phyloP scores from a whole-genome alignment of 2,888 invertebrate species.

The Lomographa bimaculata region DNA sequence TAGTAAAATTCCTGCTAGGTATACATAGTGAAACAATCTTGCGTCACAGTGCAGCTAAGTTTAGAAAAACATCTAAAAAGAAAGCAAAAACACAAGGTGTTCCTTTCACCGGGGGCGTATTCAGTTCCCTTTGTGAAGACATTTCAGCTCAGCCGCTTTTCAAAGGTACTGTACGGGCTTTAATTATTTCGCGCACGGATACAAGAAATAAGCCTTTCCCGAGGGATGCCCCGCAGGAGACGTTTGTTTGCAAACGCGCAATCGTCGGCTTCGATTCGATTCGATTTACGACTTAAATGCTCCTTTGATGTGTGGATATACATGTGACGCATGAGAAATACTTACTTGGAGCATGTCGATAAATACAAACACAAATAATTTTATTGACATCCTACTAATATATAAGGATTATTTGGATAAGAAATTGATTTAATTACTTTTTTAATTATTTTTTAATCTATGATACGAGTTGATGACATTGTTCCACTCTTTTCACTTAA shows the following conservation, averaged over 20 bases:
- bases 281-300: conserved; percentile 26
- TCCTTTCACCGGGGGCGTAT: conserved; percentile 62
- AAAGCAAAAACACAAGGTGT: conserved; percentile 30
- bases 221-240: conserved; percentile 41
- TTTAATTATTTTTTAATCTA: too few species aligned
- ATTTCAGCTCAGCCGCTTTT: conserved; percentile 52
- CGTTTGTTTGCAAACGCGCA: conserved; percentile 51
- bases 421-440: too few species aligned
- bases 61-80: conserved; percentile 9
- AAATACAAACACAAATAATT: too few species aligned
- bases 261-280: conserved; percentile 40
- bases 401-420: too few species aligned
- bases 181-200: conserved; percentile 68
- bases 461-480: too few species aligned
- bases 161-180: conserved; percentile 64
- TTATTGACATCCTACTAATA: too few species aligned
- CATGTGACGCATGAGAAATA: too few species aligned
- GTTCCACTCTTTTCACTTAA: too few species aligned
- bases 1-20: too few species aligned
- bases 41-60: conserved; percentile 1
- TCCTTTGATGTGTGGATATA: conserved; percentile 23
- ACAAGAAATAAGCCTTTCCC: conserved; percentile 45
- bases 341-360: too few species aligned
- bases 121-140: conserved; percentile 60
- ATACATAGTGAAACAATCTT: background rate